Base-by-base conservation (phyloP, 53 echinoderm and acorn worm genomes). In the Crossaster papposus region DNA sequence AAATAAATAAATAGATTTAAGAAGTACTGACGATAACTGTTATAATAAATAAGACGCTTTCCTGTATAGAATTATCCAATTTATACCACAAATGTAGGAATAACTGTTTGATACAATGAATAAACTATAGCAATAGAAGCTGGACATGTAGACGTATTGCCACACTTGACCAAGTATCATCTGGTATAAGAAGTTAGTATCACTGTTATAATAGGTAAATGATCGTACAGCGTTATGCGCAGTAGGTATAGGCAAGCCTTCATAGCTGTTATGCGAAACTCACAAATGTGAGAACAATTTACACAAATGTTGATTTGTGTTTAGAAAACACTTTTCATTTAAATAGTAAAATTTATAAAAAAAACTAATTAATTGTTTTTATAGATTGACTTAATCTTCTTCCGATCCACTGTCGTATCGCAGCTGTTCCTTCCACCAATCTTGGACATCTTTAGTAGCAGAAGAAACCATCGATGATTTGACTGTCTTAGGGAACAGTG, bases 391-490 rank as follows among this genome's bases (percentile, higher is more conserved):
- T 91, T 38, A 95, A 55, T 96, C 96, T 36, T 96, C 95, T 37
- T 98, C 98, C 12, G 96, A 96, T 7, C 95, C 97, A 62, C 98
- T 98, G 91, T 98, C 98, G 79, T 98, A 98, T 70, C 94, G 83
- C 3, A 98, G 89, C 79, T 98, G 98, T 89, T 98, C 98, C 81
- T 96, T 96, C 98, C 98, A 98, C 98, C 98, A 98, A 54, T 95
- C 98, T 64, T 96, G 94, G 14, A 98, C 98, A 63, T 98, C 98
- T 44, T 93, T 92, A 20, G 98, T 96, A 1, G 94, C 98, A 30
- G 94, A 87, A 8, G 96, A 88, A 18, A 89, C 94, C 55, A 80
- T 81, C 26, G 81, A 90, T 3, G 92, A 86, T 34, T 95, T 95
- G 72, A 91, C 88, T 4, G 90, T 90, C 83, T 93, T 93, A 37